These are phyloP conservation scores for Lordiphosa clarofinis DNA, from an alignment of 1,140 invertebrate genomes.

Conservation along the genomic window DNA sequence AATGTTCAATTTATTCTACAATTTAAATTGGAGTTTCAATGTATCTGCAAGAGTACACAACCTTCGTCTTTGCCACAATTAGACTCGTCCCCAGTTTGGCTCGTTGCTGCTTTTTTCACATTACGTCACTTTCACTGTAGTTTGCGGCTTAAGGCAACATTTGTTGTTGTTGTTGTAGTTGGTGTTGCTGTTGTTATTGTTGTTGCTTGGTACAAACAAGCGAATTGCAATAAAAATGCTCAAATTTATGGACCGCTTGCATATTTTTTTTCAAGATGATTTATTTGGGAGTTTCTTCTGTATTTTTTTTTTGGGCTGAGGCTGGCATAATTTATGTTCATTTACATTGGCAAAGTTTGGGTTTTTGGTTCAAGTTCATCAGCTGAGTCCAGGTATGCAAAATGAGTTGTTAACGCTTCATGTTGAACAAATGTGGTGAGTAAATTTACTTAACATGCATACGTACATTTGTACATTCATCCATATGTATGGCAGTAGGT, in stretches of 20 bases:
- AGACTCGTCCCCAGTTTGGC: conserved; percentile 5
- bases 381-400: conserved; percentile 19
- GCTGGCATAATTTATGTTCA: conserved; percentile 55
- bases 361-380: conserved; percentile 63
- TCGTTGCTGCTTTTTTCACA: conserved; percentile 23
- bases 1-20: conserved; percentile 2
- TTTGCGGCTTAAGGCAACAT: conserved; percentile 54
- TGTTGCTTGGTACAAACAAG: conserved; percentile 50
- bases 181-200: conserved; percentile 18
- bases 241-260: conserved; percentile 56
- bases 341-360: conserved; percentile 30
- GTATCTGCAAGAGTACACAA: too few relatives aligned
- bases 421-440: conserved; percentile 12
- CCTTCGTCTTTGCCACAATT: too few relatives aligned
- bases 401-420: conserved; percentile 19
- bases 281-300: conserved; percentile 55
- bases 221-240: conserved; percentile 69
- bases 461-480: conserved; percentile 15
- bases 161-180: not conserved
- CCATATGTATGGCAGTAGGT: too few relatives aligned
- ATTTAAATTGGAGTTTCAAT: conserved; percentile 3
- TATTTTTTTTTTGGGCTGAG: conserved; percentile 23
- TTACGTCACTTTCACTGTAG: conserved; percentile 72
- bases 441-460: conserved; percentile 20
- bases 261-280: conserved; percentile 42